Evolutionary conservation across 2,797 vertebrate species (phyloP).

Genomic region (Lepilemur ruficaudatus): DNA sequence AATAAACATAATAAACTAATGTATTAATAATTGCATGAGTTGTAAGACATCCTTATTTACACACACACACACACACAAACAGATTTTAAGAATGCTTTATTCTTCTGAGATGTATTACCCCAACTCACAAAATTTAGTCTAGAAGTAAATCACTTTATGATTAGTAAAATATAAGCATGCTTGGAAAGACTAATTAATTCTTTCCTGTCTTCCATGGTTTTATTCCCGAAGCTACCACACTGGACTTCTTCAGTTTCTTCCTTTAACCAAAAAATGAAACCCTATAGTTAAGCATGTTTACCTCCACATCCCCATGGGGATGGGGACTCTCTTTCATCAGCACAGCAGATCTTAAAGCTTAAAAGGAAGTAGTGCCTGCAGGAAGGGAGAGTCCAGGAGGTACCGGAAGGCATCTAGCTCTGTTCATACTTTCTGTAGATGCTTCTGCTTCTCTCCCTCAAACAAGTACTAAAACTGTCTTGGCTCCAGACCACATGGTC

Average conservation of each 20-base stretch:
- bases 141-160: neutral
- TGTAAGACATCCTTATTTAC: neutral
- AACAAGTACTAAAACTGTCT: neutral
- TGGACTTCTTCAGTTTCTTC: neutral
- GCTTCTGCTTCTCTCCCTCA: neutral
- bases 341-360: neutral
- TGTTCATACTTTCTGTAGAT: neutral
- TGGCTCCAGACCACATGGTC: neutral
- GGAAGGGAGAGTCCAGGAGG: neutral
- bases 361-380: neutral
- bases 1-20: slow-evolving; percentile 2
- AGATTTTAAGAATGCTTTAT: slow-evolving; percentile 6
- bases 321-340: neutral
- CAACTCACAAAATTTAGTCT: neutral
- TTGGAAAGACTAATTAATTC: neutral
- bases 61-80: neutral
- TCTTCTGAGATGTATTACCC: neutral
- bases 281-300: neutral
- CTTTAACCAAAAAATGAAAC: neutral
- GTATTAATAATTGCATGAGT: neutral
- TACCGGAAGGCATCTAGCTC: neutral
- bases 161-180: neutral
- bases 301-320: neutral
- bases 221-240: neutral
- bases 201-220: neutral